These are phyloP conservation scores for Melanotaenia parkinsoni DNA, from an alignment of 2,797 vertebrate species.

Conservation along the genomic window DNA sequence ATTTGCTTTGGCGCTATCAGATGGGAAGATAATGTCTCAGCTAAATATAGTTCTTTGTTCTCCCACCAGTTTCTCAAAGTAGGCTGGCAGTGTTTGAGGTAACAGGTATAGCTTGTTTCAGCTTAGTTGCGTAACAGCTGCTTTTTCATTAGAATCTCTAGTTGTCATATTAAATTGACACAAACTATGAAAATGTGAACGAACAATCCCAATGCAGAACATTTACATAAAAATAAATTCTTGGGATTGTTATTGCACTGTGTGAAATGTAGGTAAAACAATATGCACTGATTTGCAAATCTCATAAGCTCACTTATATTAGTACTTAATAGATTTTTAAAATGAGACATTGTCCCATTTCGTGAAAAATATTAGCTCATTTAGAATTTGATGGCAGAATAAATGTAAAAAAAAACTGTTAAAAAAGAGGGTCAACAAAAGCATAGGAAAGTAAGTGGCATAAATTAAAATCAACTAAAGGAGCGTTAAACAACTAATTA, in stretches of 20 bases:
- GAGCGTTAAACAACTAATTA: too few species aligned
- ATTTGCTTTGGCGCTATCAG: conserved; percentile 58
- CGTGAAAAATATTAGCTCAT: neutral
- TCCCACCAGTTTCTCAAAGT: conserved; percentile 23
- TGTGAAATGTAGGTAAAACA: neutral
- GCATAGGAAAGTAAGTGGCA: too few species aligned
- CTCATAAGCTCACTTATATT: too few species aligned
- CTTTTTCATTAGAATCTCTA: conserved; percentile 1
- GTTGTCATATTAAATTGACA: neutral
- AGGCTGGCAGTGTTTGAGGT: conserved; percentile 34
- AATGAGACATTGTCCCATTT: too few species aligned
- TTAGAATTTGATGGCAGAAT: neutral
- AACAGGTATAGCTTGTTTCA: conserved; percentile 22
- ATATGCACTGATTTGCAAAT: neutral
- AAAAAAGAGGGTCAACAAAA: too few species aligned
- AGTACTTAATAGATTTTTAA: too few species aligned
- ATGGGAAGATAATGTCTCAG: conserved; percentile 59
- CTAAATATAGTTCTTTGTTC: conserved; percentile 57
- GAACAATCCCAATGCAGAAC: neutral
- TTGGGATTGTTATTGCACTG: neutral
- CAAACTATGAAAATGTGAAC: conserved; percentile 2
- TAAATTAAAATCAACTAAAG: too few species aligned
- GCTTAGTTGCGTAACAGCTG: conserved; percentile 8
- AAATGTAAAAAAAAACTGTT: too few species aligned
- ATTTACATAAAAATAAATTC: neutral